Evolutionary conservation across 92 coral and sea anemone species (phyloP), one percentile per base, ranked within the genome.

Genomic region (Zoanthus gigantus): DNA sequence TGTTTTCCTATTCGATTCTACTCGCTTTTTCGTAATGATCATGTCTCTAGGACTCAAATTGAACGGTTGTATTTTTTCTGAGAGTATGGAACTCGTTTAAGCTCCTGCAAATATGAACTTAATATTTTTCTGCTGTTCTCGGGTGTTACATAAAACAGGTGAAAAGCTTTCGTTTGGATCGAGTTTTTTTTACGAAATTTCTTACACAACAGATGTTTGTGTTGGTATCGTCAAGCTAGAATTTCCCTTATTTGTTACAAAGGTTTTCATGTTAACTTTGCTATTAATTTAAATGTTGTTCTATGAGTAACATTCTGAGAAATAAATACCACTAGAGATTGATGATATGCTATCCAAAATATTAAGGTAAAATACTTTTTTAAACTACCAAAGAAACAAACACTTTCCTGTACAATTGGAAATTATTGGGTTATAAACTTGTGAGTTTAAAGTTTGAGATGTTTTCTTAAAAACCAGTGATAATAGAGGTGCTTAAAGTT

Each of bases 31-130:
- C 4, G 28, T 18, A 12, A 46, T 71, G 65, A 46, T 7, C 76
- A 18, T n/a, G 74, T 81, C 75, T 66, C 85, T 44, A 65, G 60
- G 84, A 47, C 85, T 46, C 74, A 81, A 81, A 42, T 4, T 18
- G 5, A 73, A 44, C 23, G 76, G 45, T 28, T 18, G 10, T 23
- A 4, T 28, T 23, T 23, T 23, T 17, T 23, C 9, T 3, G 16
- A 30, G 30, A 18, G 7, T 3, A 2, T 69, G 15, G 4, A 29
- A 69, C 16, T 9, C 30, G 17, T 30, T 1, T 7, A n/a, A 29
- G 17, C 31, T 69, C 7, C 15, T 69, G 46, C n/a, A 66, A 66
- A 66, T 66, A 7, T n/a, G 18, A 9, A 12, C 11, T 69, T 0
- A 23, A 16, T 30, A 10, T 14, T 67, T 69, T 9, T 69, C 12